phyloP scores from a whole-genome alignment of 53 echinoderm and acorn worm genomes.

The Holothuria scabra region DNA sequence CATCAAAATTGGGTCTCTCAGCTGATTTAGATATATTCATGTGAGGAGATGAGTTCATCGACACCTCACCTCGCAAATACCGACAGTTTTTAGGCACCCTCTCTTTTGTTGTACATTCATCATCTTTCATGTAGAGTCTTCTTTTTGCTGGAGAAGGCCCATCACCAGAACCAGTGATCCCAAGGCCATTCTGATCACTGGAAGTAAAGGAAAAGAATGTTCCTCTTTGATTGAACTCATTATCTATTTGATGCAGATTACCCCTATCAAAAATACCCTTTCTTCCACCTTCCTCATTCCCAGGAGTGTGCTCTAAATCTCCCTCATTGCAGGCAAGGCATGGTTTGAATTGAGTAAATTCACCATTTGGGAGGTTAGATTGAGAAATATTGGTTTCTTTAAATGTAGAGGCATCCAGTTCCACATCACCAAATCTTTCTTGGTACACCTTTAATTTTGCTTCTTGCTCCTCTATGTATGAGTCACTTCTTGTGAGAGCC shows the following conservation, averaged over 20 bases:
- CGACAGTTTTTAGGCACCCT: too few species aligned
- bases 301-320: neutral
- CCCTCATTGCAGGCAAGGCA: neutral
- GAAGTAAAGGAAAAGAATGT: neutral
- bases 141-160: constrained; percentile 9
- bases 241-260: neutral
- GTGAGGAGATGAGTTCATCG: neutral
- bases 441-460: constrained; percentile 51
- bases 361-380: neutral
- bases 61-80: neutral
- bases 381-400: neutral
- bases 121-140: neutral
- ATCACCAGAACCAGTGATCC: neutral
- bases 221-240: neutral
- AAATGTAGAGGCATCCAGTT: neutral
- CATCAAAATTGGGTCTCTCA: neutral
- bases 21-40: neutral
- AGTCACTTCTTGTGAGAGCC: constrained; percentile 81
- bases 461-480: constrained; percentile 87
- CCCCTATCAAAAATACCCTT: neutral
- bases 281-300: neutral
- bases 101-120: neutral
- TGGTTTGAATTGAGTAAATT: neutral
- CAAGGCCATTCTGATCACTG: neutral
- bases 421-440: constrained; percentile 40